A percentile compares a stretch with the other conserved stretches of the same genome.
phyloP scores from a whole-genome alignment of 2,113 vertebrate genomes.

The Jaculus jaculus region DNA sequence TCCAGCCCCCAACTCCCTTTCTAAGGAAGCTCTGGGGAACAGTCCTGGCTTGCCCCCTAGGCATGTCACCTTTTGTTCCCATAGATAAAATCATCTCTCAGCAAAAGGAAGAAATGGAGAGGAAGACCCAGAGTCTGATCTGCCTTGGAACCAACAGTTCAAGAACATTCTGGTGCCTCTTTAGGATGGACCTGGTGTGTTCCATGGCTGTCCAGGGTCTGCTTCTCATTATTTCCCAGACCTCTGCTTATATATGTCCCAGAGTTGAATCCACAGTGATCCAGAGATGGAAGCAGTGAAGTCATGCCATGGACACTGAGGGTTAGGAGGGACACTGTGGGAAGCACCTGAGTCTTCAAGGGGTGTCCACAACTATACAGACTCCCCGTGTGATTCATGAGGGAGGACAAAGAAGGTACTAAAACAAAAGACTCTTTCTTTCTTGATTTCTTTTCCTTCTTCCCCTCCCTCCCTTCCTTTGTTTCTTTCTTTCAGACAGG shows the following conservation, averaged over 20 bases:
- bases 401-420: not conserved
- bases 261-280: no score
- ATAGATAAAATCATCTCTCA: no score
- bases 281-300: not conserved
- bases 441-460: not conserved
- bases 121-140: not conserved
- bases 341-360: not conserved
- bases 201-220: not conserved
- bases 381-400: fast-evolving
- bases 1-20: not conserved
- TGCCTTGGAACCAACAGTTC: not conserved
- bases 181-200: not conserved
- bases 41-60: not conserved
- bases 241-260: not conserved
- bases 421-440: no score
- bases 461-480: no score
- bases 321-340: not conserved
- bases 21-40: not conserved
- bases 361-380: no score
- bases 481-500: no score
- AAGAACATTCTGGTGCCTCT: not conserved
- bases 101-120: not conserved
- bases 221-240: no score
- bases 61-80: not conserved
- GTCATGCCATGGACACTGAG: no score